Evolutionary conservation across 2,113 vertebrate species (phyloP), one percentile per base, ranked within the genome.

Genomic region (Sapayoa aenigma): DNA sequence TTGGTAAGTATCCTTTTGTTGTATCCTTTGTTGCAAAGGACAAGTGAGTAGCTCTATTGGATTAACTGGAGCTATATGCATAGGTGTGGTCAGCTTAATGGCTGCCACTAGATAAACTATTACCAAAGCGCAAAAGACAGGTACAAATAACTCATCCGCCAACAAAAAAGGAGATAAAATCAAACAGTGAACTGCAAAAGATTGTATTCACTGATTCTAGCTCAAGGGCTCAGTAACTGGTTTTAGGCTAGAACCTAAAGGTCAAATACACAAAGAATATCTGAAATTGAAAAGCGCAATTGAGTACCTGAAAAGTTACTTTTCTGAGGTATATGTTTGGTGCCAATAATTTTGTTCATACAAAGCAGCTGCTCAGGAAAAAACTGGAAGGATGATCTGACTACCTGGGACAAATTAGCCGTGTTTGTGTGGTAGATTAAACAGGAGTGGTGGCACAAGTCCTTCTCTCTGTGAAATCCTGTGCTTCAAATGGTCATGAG

Each of bases 401-500:
- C 69, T 16, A 27, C 42, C 13, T 8, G 14, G 39, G 28, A 53
- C 0, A 2, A 74, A 30, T 37, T 39, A n/a, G 21, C 7, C 1
- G 3, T 17, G 7, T 21, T 50, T 8, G 5, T 11, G 2, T 19
- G 37, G 35, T 17, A 59, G 24, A 60, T 75, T 50, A 78, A 42
- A 78, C 5, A 47, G 49, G 19, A 50, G 12, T 27, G 27, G 28
- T 72, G 74, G 53, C 60, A 83, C 31, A 58, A 41, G 41, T 73
- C 21, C 41, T 83, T 12, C 16, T 55, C 58, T 25, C 27, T 31
- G 58, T 22, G 31, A 72, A 85, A 74, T 41, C 27, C n/a, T 72
- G 66, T 0, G 1, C 22, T 75, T 30, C 44, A 39, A 46, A 72
- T 41, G 22, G 66, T 60, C 0, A 0, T 6, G 22, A 35, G 65